A percentile compares a stretch with the other conserved stretches of the same genome.
Conservation (phyloP, 2,113 vertebrate genomes). For the Psephotus haematonotus region DNA sequence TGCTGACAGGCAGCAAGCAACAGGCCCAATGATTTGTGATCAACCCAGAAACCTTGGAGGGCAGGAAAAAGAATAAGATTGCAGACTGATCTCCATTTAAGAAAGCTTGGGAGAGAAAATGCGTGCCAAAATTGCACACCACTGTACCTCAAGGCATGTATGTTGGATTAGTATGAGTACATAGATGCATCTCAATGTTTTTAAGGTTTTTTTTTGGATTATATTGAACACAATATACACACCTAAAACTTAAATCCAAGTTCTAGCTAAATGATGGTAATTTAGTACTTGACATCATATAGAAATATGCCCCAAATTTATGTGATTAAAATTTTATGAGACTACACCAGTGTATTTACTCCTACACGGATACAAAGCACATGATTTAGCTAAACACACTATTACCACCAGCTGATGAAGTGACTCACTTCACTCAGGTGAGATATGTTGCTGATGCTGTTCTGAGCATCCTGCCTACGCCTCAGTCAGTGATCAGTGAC, state of each 20-base stretch:
- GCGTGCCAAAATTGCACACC: background rate
- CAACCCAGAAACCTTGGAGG: background rate
- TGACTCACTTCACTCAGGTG: background rate
- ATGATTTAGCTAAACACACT: background rate
- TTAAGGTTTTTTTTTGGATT: background rate
- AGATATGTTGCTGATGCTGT: fast-evolving
- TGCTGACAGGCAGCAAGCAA: background rate
- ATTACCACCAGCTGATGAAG: background rate
- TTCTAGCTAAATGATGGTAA: background rate
- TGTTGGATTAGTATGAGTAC: fast-evolving
- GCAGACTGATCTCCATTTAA: background rate
- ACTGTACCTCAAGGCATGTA: background rate
- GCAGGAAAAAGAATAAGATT: background rate
- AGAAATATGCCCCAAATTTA: background rate
- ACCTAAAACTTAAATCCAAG: background rate
- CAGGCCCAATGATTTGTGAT: background rate
- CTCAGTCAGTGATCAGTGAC: background rate
- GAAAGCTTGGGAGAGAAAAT: background rate
- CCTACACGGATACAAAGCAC: background rate
- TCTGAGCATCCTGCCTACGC: background rate
- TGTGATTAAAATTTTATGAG: background rate
- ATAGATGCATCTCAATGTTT: background rate
- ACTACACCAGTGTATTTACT: background rate
- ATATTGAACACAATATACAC: background rate
- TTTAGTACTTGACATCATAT: background rate